phyloP scores from a whole-genome alignment of 2,113 vertebrate species.

The Tragelaphus buxtoni region DNA sequence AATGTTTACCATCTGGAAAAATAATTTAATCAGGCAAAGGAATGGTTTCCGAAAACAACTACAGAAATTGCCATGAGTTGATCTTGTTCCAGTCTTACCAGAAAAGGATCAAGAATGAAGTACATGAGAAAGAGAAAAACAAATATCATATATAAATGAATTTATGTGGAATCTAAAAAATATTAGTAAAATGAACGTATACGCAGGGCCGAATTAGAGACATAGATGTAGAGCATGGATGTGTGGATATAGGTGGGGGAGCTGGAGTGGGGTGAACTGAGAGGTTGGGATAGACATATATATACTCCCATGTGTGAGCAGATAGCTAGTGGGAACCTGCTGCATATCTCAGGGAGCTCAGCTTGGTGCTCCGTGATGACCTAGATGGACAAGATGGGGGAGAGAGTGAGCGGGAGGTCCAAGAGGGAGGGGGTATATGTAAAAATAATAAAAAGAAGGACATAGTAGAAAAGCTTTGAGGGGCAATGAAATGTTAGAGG shows the following conservation, averaged over 20 bases:
- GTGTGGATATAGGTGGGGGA: background rate
- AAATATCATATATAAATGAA: background rate
- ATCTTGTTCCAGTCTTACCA: background rate
- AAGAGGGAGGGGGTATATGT: background rate
- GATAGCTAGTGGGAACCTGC: background rate
- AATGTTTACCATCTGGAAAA: slow-evolving; percentile 1
- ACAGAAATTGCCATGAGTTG: background rate
- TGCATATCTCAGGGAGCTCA: background rate
- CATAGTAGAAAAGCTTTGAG: background rate
- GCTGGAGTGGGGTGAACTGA: background rate
- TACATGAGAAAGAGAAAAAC: background rate
- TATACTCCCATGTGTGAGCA: background rate
- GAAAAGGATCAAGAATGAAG: background rate
- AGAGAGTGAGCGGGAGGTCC: background rate
- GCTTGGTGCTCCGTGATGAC: background rate
- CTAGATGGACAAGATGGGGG: background rate
- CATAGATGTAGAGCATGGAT: background rate
- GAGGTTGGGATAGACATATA: background rate
- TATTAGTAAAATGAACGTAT: background rate
- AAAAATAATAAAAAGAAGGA: background rate
- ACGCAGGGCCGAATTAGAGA: background rate
- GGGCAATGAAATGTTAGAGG: background rate
- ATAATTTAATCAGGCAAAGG: background rate
- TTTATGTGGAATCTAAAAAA: background rate
- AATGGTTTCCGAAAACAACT: slow-evolving; percentile 3